These are phyloP conservation scores for Drosophila truncata DNA, from an alignment of 1,140 invertebrate genomes.

Conservation along the genomic window DNA sequence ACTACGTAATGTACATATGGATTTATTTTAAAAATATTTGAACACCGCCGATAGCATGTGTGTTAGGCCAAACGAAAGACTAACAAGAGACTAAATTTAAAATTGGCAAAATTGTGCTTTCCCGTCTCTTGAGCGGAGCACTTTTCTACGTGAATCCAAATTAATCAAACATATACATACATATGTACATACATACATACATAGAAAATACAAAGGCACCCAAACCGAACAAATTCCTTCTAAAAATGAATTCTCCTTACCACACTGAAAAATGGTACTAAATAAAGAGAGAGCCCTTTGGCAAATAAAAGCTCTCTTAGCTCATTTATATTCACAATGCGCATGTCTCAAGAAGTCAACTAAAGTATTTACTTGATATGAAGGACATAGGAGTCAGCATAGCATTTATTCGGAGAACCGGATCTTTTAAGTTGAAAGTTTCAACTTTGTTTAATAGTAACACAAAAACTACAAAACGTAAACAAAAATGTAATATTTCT, in stretches of 20 bases:
- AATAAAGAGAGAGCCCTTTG: constrained; percentile 18
- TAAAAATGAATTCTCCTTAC: constrained; percentile 64
- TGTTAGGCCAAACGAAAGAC: constrained; percentile 51
- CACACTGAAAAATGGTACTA: constrained; percentile 14
- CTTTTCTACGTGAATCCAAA: constrained; percentile 16
- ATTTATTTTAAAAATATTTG: constrained; percentile 4
- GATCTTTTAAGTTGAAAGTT: no score
- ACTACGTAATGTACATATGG: constrained; percentile 7
- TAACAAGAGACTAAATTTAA: constrained; percentile 69
- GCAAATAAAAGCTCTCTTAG: constrained; percentile 5
- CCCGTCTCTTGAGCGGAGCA: constrained; percentile 19
- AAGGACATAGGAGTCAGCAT: background rate
- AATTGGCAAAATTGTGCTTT: constrained; percentile 33
- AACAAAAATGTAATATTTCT: no score
- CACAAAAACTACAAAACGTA: no score
- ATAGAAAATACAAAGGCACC: constrained; percentile 1
- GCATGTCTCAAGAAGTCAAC: constrained; percentile 44
- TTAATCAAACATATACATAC: constrained; percentile 22
- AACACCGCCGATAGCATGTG: constrained; percentile 18
- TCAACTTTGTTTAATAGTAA: no score
- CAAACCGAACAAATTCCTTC: constrained; percentile 42
- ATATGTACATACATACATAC: background rate
- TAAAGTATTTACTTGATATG: constrained; percentile 16
- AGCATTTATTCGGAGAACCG: no score
- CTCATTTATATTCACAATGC: constrained; percentile 62